Base-by-base conservation (phyloP, 2,888 invertebrate species). In the Caenorhabditis doughertyi region DNA sequence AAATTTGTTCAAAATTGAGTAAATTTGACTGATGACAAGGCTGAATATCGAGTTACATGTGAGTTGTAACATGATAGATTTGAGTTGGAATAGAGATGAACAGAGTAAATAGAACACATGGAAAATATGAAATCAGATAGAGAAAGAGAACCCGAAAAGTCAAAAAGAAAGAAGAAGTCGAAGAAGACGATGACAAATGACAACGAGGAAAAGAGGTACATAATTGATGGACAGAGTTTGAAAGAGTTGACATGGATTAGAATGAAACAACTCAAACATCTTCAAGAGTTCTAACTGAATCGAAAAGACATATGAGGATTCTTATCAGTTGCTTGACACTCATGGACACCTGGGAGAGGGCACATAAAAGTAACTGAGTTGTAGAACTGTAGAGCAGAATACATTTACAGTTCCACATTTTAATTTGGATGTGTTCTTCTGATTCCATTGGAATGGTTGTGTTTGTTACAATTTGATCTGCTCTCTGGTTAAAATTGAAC, bases 31-130 rank as follows among this genome's bases (percentile, higher is more conserved):
- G 65, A 58, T 49, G 35, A 32, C 39, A 60, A 60, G 18, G 29
- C 44, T 7, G 32, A 44, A 39, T 55, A 60, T 76, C 76, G 51
- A 49, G 65, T 76, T 76, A 60, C 76, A 56, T 47, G n/a, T 49
- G 62, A 44, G 53, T 53, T 49, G 76, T 76, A 76, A 76, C 68
- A 76, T 76, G 76, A 76, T 76, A 49, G 76, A 76, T 68, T 7
- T 64, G 70, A 23, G 25, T 49, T 21, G 49, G 39, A 23, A 42
- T 13, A 13, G 35, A 35, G 42, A 23, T 35, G 55, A 73, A 74
- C 65, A 65, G 55, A 35, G 29, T 42, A 64, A 53, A 65, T 51
- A 65, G 65, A 21, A 44, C 35, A 53, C 13, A 32, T 35, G 21
- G 25, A 51, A 44, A 49, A 71, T 53, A 64, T 27, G 51, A 49